Conservation (phyloP, 2,888 invertebrate species). For the Ametastegia equiseti region DNA sequence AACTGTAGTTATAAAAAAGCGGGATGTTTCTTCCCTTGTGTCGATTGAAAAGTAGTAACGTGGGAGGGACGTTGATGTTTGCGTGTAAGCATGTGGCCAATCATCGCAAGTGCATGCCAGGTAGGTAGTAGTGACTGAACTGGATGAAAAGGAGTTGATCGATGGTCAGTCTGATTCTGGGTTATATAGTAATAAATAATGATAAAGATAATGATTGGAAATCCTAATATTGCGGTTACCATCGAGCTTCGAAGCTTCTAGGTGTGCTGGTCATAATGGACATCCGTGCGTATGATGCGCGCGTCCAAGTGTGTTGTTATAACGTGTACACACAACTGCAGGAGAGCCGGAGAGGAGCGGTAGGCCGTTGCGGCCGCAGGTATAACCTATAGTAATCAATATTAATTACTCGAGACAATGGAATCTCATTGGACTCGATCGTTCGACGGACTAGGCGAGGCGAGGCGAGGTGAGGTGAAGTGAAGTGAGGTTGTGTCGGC, state of each 20-base stretch:
- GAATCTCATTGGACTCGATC: conserved; percentile 76
- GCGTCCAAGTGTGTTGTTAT: neutral
- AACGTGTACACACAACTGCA: neutral
- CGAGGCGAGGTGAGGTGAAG: too few relatives aligned
- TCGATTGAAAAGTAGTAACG: neutral
- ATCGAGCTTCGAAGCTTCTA: neutral
- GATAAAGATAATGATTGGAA: conserved; percentile 57
- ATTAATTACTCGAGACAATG: conserved; percentile 77
- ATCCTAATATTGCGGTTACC: conserved; percentile 64
- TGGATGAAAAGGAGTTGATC: conserved; percentile 30
- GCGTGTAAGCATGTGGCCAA: neutral
- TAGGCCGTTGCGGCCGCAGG: conserved; percentile 36
- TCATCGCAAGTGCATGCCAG: conserved; percentile 2
- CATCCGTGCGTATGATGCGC: neutral
- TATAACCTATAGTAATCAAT: conserved; percentile 75
- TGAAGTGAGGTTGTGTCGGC: conserved; percentile 51
- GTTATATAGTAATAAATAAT: conserved; percentile 19
- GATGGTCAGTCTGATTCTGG: conserved; percentile 40
- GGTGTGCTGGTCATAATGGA: neutral
- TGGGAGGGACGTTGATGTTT: neutral
- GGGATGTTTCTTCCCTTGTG: too few relatives aligned
- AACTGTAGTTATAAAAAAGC: too few relatives aligned
- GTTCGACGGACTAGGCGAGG: too few relatives aligned
- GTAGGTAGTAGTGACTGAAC: neutral
- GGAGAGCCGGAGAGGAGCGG: conserved; percentile 35